A percentile compares a stretch with the other conserved stretches of the same genome.
Conservation (phyloP, 2,888 invertebrate genomes). For the Lamellibrachia columna region DNA sequence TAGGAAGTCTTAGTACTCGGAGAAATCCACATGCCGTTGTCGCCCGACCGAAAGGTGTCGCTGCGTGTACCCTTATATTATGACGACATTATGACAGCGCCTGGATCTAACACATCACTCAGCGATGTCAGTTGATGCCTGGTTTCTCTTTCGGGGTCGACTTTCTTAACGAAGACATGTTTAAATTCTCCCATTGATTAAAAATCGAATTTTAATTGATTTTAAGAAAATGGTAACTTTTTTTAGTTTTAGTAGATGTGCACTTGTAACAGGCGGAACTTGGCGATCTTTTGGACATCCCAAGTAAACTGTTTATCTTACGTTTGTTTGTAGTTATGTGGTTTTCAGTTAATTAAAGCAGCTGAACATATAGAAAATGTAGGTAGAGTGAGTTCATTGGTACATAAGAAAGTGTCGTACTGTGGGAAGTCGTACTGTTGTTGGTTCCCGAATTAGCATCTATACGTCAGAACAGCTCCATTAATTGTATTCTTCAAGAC, state of each 20-base stretch:
- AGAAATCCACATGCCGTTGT: background rate
- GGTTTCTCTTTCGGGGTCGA: background rate
- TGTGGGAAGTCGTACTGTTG: too few species aligned
- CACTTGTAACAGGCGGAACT: background rate
- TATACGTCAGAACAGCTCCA: background rate
- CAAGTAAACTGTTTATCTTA: background rate
- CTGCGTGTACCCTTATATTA: too few species aligned
- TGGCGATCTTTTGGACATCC: background rate
- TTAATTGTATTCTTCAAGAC: background rate
- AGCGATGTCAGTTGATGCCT: background rate
- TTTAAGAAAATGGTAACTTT: background rate
- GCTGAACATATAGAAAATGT: too few species aligned
- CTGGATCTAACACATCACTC: too few species aligned
- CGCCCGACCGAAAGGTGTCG: background rate
- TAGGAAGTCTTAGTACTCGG: background rate
- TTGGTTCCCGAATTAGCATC: too few species aligned
- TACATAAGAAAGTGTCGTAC: too few species aligned
- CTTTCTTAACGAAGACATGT: background rate
- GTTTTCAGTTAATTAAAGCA: too few species aligned
- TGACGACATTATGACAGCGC: too few species aligned
- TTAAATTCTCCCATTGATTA: background rate
- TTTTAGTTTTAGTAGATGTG: background rate
- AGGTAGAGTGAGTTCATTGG: too few species aligned
- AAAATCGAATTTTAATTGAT: background rate
- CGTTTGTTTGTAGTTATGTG: too few species aligned